Evolutionary conservation across 2,888 invertebrate species (phyloP).

Genomic region (Hoplodrina blanda): DNA sequence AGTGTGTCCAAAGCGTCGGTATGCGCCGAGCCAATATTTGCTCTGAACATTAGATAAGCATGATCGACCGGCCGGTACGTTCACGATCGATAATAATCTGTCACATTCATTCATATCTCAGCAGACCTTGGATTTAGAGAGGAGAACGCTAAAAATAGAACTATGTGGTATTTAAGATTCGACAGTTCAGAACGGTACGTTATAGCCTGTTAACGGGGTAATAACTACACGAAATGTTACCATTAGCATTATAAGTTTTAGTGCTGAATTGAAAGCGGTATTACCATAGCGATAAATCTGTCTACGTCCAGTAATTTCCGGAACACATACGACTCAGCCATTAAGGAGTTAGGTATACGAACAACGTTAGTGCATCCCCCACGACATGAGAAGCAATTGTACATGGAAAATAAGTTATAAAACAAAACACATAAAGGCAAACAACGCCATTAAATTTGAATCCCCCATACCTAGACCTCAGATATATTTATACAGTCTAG

Average conservation of each 20-base stretch:
- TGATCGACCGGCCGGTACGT: conserved; percentile 69
- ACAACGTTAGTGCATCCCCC: conserved; percentile 59
- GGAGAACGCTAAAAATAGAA: conserved; percentile 38
- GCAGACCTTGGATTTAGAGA: conserved; percentile 46
- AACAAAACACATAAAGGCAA: conserved; percentile 74
- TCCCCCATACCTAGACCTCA: conserved; percentile 65
- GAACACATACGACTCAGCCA: conserved; percentile 40
- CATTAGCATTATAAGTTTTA: conserved; percentile 22
- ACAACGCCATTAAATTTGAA: conserved; percentile 72
- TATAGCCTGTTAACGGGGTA: conserved; percentile 8
- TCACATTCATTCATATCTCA: conserved; percentile 51
- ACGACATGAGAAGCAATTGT: conserved; percentile 62
- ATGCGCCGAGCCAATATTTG: conserved; percentile 81
- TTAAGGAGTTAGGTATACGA: conserved; percentile 43
- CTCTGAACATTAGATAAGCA: conserved; percentile 73
- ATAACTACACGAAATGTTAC: conserved; percentile 21
- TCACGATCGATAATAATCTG: conserved; percentile 67
- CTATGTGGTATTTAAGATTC: conserved; percentile 21
- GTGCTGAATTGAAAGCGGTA: conserved; percentile 20
- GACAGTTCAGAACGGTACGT: conserved; percentile 11
- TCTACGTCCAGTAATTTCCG: conserved; percentile 46
- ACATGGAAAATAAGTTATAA: conserved; percentile 63
- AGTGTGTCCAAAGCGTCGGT: conserved; percentile 69
- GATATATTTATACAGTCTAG: conserved; percentile 75
- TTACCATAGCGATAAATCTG: conserved; percentile 51